These are phyloP conservation scores for Vanacampus margaritifer DNA, from an alignment of 2,113 vertebrate genomes.

Conservation along the genomic window DNA sequence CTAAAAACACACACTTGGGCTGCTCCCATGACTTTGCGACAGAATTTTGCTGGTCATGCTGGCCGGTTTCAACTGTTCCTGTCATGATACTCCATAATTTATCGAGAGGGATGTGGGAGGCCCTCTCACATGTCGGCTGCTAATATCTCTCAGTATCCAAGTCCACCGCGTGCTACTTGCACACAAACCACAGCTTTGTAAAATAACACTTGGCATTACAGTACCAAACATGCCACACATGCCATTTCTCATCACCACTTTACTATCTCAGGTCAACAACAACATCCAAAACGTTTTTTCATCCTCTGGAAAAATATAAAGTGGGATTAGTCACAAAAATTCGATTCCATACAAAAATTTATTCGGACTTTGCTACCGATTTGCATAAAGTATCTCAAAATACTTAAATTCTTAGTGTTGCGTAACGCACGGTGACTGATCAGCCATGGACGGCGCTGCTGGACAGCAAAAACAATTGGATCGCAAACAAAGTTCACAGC, in stretches of 20 bases:
- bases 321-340: not conserved
- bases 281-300: conserved; percentile 11
- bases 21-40: conserved; percentile 43
- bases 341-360: not conserved
- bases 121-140: conserved; percentile 68
- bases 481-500: no score
- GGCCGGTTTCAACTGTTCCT: conserved; percentile 65
- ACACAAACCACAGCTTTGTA: conserved; percentile 25
- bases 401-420: no score
- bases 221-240: conserved; percentile 13
- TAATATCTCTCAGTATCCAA: conserved; percentile 62
- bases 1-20: conserved; percentile 16
- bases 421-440: no score
- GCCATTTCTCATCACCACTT: not conserved
- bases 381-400: no score
- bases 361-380: not conserved
- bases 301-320: conserved; percentile 6
- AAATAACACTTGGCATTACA: conserved; percentile 33
- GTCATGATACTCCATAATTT: conserved; percentile 73
- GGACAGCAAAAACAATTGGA: no score
- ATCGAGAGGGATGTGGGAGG: conserved; percentile 60
- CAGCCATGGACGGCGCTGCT: no score
- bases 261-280: conserved; percentile 13
- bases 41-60: conserved; percentile 63
- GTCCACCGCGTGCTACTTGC: conserved; percentile 41